A percentile compares a stretch with the other conserved stretches of the same genome.
Evolutionary conservation across 2,113 vertebrate genomes (phyloP).

Genomic region (Cephalopterus ornatus): DNA sequence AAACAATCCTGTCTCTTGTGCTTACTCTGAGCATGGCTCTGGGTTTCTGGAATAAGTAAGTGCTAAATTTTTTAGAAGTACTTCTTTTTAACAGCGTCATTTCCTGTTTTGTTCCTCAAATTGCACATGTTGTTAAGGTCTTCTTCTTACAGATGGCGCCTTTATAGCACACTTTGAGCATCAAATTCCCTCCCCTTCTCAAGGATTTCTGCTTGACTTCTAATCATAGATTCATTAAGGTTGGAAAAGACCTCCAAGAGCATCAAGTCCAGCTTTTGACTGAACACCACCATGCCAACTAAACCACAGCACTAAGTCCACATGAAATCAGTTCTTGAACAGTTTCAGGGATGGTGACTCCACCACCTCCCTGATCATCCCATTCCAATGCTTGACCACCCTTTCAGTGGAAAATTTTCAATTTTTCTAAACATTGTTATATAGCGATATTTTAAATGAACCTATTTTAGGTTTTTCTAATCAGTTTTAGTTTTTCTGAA

Average conservation of each 20-base stretch:
- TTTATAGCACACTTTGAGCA: not conserved
- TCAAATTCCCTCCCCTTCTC: not conserved
- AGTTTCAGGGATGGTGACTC: not conserved
- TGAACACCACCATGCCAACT: fast-evolving
- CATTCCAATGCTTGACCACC: not conserved
- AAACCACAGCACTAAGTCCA: not conserved
- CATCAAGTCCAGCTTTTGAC: not conserved
- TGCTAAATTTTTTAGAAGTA: not conserved
- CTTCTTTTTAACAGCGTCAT: not conserved
- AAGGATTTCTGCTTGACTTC: not conserved
- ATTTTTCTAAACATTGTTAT: not conserved
- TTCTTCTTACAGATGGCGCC: not conserved
- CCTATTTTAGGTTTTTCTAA: not conserved
- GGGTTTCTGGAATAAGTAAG: not conserved
- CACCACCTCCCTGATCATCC: not conserved
- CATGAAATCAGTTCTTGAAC: not conserved
- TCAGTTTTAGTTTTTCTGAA: not conserved
- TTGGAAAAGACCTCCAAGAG: not conserved
- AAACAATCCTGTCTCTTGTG: not conserved
- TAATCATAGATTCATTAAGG: not conserved
- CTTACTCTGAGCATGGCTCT: not conserved
- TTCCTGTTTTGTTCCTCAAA: not conserved
- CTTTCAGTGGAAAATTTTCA: not conserved
- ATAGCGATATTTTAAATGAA: not conserved
- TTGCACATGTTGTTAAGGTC: not conserved